Base-by-base conservation (phyloP, 2,113 vertebrate genomes). In the Copsychus sechellarum region DNA sequence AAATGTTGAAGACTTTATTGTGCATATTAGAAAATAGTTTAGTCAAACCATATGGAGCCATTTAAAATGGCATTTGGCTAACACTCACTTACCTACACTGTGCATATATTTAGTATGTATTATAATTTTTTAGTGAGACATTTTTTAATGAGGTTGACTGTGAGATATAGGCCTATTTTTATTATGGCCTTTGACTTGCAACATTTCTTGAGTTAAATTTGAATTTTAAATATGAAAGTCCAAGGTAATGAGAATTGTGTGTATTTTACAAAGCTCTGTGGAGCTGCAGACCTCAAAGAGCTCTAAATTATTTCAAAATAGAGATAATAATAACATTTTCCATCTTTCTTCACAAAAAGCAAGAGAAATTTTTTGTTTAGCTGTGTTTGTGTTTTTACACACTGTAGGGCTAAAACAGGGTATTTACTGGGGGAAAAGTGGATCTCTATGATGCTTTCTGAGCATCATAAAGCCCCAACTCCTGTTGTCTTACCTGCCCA, bases 41-140 rank as follows among this genome's bases (percentile, higher is more conserved):
- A 81, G 57, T 85, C 74, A 56, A 79, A 90, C 57, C 78, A 90
- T 81, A 87, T 53, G 74, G 87, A 90, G 70, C 48, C 74, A 40
- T 91, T 93, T 93, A 57, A 94, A 91, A 91, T 66, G 40, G 36
- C 81, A 72, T 82, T 93, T 61, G n/a, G 61, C 61, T 67, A 64
- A 43, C 79, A 53, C 21, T 48, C 61, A 26, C 66, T 90, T 76
- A 80, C 61, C 86, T 66, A 57, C 45, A 16, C 36, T 34, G 19
- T 31, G 26, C 3, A 15, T 71, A 24, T 84, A 74, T 84, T 86
- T 53, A 48, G 80, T 53, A 33, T 38, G 86, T 42, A 61, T 83
- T 83, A 26, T 40, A 28, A 69, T 57, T 74, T 54, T 40, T 79
- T 66, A 65, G 36, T 65, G 53, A 69, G 45, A 38, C 36, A 51